phyloP scores from a whole-genome alignment of 1,140 invertebrate species.

The Heliconius himera region DNA sequence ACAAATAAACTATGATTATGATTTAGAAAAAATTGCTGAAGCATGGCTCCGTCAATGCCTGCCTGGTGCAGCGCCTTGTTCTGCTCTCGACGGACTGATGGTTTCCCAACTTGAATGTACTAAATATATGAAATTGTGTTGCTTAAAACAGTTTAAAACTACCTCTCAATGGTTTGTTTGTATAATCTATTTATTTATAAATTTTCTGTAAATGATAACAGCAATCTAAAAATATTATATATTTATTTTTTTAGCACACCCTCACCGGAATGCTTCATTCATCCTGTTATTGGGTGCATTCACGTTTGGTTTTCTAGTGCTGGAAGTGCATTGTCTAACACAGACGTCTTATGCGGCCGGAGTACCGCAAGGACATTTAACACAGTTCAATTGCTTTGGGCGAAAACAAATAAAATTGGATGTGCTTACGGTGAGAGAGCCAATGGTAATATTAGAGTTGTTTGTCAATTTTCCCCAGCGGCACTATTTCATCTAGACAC shows the following conservation, averaged over 20 bases:
- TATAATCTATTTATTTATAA: background rate
- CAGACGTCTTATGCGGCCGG: slow-evolving; percentile 64
- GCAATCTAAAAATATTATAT: background rate
- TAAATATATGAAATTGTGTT: slow-evolving; percentile 62
- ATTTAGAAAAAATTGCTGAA: slow-evolving; percentile 64
- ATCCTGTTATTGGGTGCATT: slow-evolving; percentile 64
- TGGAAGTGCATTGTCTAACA: slow-evolving; percentile 46
- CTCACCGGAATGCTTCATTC: slow-evolving; percentile 60
- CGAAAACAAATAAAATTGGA: slow-evolving; percentile 66
- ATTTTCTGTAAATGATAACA: background rate
- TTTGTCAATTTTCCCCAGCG: slow-evolving; percentile 71
- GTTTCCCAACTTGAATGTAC: slow-evolving; percentile 69
- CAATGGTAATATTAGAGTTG: slow-evolving; percentile 62
- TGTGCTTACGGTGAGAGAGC: slow-evolving; percentile 59
- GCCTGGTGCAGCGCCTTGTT: slow-evolving; percentile 66
- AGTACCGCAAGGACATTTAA: slow-evolving; percentile 52
- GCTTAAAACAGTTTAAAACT: slow-evolving; percentile 41
- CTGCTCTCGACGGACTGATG: slow-evolving; percentile 55
- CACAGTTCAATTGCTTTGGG: slow-evolving; percentile 68
- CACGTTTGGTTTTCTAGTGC: slow-evolving; percentile 68
- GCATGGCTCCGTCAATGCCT: slow-evolving; percentile 69
- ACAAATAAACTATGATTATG: slow-evolving; percentile 68
- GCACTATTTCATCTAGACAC: slow-evolving; percentile 61
- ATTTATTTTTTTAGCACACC: slow-evolving; percentile 59
- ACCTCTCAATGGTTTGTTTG: slow-evolving; percentile 50